Conservation (phyloP, 2,797 vertebrate genomes). For the Linurgus olivaceus region DNA sequence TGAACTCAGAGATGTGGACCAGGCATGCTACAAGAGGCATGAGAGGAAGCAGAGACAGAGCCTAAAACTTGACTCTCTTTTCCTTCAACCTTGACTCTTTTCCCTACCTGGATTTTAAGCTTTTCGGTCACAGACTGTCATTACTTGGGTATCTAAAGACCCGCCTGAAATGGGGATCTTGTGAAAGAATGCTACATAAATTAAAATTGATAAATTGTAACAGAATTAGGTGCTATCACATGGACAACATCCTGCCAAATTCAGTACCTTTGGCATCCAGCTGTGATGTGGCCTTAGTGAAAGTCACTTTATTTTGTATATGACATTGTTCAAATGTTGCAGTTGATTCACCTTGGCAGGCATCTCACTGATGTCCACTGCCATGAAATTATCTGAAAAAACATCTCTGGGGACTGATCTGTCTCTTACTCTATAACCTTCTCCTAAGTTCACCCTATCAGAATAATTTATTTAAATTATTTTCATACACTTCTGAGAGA, state of each 20-base stretch:
- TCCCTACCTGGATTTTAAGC: not conserved
- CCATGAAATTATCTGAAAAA: not conserved
- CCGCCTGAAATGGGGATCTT: not conserved
- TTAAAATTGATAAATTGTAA: not conserved
- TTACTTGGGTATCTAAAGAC: not conserved
- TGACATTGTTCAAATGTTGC: not conserved
- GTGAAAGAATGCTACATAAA: not conserved
- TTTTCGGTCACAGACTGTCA: not conserved
- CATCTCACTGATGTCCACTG: not conserved
- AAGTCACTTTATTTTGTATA: not conserved
- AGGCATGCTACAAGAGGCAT: rapidly evolving
- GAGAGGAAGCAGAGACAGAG: not conserved
- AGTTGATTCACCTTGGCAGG: not conserved
- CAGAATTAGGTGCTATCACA: not conserved
- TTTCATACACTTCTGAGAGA: not conserved
- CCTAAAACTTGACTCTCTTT: not conserved
- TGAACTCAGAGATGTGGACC: not conserved
- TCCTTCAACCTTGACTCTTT: not conserved
- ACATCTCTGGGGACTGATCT: not conserved
- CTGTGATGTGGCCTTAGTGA: not conserved
- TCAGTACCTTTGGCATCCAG: not conserved
- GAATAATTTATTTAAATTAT: not conserved
- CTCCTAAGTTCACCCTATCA: not conserved
- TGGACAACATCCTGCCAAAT: not conserved
- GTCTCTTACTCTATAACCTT: not conserved